phyloP scores from a whole-genome alignment of 1,140 invertebrate genomes.

The Antheraea pernyi region DNA sequence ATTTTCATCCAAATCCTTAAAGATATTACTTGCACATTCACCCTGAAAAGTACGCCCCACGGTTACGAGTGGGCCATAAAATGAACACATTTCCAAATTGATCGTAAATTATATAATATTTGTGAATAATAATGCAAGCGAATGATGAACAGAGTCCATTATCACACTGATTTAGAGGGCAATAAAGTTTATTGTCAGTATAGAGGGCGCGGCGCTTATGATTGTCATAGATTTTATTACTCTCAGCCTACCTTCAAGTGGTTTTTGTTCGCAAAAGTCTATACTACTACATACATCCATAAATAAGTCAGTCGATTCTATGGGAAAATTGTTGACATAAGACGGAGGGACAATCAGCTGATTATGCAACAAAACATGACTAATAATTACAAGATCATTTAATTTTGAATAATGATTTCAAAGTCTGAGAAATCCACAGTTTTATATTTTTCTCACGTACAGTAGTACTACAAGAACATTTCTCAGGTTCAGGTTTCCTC shows the following conservation, averaged over 20 bases:
- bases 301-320: too few relatives aligned
- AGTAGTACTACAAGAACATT: too few relatives aligned
- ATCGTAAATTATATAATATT: slow-evolving; percentile 58
- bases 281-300: background rate
- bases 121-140: slow-evolving; percentile 32
- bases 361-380: too few relatives aligned
- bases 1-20: background rate
- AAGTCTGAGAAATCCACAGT: too few relatives aligned
- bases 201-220: background rate
- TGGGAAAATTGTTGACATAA: too few relatives aligned
- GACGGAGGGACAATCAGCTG: too few relatives aligned
- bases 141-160: slow-evolving; percentile 35
- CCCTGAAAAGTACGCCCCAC: background rate
- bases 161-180: slow-evolving; percentile 19
- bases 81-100: slow-evolving; percentile 59
- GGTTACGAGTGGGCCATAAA: slow-evolving; percentile 30
- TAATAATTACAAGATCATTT: too few relatives aligned
- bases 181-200: slow-evolving; percentile 28
- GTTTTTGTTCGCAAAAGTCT: background rate
- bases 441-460: too few relatives aligned
- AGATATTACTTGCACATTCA: background rate
- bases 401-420: too few relatives aligned
- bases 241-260: background rate
- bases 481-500: too few relatives aligned
- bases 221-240: slow-evolving; percentile 3